Base-by-base conservation (phyloP, 64 coral and sea anemone species). In the Montipora sp. region DNA sequence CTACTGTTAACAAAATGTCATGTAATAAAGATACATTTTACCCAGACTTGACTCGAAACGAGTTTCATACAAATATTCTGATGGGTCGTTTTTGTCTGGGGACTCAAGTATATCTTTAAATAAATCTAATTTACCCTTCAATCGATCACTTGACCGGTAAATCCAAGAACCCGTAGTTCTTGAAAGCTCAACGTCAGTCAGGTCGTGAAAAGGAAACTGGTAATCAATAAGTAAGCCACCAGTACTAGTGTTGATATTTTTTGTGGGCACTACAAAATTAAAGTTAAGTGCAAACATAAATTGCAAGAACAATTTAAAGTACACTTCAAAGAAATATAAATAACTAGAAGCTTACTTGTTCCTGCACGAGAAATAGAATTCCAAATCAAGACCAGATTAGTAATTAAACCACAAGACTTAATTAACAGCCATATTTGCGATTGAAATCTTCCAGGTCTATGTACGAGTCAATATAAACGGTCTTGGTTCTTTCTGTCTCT, bases 31-130 rank as follows among this genome's bases (percentile, higher is more conserved):
- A 60, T 12, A 85, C 10, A 66, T 86, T 85, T 92, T 87, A n/a
- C 16, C 47, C 8, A 86, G 48, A 14, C 80, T 92, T 14, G 90
- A 92, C 77, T 92, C 90, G 20, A 86, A 83, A 75, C 50, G 44
- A 83, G 13, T 83, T 53, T 76, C 74, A 77, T 60, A 50, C 68
- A 60, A 59, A 11, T 60, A 36, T 83, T 19, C 23, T 36, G 21
- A 83, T 69, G 61, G 67, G 20, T 86, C 14, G 75, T 87, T 86
- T 87, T 73, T 93, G 48, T 71, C 83, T 79, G 83, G 59, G 51
- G 22, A 77, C 50, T 87, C 76, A 76, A 93, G 44, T 45, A 93
- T 49, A 73, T 80, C 66, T 87, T 50, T 22, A 50, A 57, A 93
- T 69, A 93, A 14, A 87, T 93, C 83, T 82, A 27, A 57, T 27